Evolutionary conservation across 2,797 vertebrate species (phyloP).

Genomic region (Paedocypris micromegethes): DNA sequence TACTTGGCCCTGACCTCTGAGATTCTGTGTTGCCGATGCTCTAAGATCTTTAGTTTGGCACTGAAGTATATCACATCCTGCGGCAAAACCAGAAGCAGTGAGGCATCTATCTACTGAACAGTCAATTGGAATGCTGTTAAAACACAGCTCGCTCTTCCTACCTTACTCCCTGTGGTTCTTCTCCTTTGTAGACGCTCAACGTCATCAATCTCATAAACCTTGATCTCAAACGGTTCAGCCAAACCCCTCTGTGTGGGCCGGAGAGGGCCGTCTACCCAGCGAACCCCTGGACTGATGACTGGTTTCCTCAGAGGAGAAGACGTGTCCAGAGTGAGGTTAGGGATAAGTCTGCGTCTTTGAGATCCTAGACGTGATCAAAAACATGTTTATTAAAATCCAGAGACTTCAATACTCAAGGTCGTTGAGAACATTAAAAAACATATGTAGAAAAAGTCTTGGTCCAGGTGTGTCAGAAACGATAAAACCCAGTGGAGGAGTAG

Average conservation of each 20-base stretch:
- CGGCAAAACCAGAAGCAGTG: neutral
- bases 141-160: conserved; percentile 55
- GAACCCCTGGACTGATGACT: conserved; percentile 73
- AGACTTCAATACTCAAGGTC: too few species aligned
- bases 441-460: neutral
- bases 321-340: conserved; percentile 82
- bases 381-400: too few species aligned
- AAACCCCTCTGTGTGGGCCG: conserved; percentile 72
- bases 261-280: conserved; percentile 94
- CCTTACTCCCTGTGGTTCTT: conserved; percentile 77
- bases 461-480: too few species aligned
- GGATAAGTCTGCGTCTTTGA: conserved; percentile 82
- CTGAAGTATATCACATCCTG: conserved; percentile 83
- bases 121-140: too few species aligned
- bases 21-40: conserved; percentile 92
- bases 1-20: conserved; percentile 90
- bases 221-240: conserved; percentile 94
- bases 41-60: conserved; percentile 84
- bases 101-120: conserved; percentile 6
- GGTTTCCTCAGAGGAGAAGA: conserved; percentile 78
- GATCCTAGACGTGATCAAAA: conserved; percentile 24
- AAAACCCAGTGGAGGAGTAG: neutral
- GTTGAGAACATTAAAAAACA: neutral
- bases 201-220: conserved; percentile 98
- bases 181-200: conserved; percentile 90